Evolutionary conservation across 2,113 vertebrate genomes (phyloP).

Genomic region (Candoia aspera): DNA sequence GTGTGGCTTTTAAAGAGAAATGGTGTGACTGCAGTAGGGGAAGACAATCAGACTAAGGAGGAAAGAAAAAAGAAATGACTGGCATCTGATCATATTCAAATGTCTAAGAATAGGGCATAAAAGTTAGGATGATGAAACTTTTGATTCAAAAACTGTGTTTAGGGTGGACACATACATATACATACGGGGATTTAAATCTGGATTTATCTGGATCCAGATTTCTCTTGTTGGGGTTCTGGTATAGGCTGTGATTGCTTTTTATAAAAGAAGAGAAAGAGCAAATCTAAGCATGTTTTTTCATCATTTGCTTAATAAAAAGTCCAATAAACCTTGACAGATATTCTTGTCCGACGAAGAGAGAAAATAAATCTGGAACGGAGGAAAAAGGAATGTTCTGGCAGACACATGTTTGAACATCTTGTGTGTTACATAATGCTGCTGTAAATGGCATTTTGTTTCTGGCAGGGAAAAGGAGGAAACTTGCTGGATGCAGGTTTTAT

Average conservation of each 20-base stretch:
- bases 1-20: background rate
- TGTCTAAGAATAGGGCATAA: background rate
- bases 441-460: background rate
- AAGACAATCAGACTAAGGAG: background rate
- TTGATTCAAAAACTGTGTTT: background rate
- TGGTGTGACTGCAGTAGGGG: background rate
- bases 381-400: background rate
- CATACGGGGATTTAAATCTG: background rate
- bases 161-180: background rate
- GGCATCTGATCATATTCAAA: background rate
- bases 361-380: background rate
- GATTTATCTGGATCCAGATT: background rate
- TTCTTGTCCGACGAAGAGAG: background rate
- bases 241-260: background rate
- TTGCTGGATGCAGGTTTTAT: background rate
- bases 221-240: background rate
- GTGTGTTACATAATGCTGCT: background rate
- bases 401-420: background rate
- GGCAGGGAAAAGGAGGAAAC: background rate
- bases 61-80: background rate
- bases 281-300: background rate
- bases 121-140: background rate
- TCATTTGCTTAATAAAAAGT: background rate
- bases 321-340: background rate
- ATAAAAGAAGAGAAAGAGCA: background rate